These are phyloP conservation scores for Lobophora halterata DNA, from an alignment of 2,888 invertebrate genomes.

Conservation along the genomic window DNA sequence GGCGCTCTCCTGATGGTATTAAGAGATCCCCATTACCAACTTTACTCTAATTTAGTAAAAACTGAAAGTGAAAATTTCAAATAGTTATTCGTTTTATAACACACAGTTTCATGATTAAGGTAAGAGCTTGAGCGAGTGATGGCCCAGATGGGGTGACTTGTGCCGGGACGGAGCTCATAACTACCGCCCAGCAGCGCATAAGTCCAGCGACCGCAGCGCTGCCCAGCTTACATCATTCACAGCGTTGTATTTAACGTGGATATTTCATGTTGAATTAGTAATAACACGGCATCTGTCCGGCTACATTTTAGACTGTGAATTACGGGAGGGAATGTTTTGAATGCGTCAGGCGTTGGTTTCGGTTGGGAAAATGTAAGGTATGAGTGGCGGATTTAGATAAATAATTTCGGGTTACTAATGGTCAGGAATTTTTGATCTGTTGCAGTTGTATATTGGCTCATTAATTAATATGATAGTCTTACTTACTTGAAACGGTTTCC, in stretches of 20 bases:
- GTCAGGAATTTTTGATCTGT: conserved; percentile 1
- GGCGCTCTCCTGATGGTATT: too few relatives aligned
- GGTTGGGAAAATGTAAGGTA: conserved; percentile 11
- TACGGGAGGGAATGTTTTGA: conserved; percentile 31
- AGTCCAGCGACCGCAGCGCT: conserved; percentile 65
- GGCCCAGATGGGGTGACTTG: conserved; percentile 66
- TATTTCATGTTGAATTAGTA: conserved; percentile 38
- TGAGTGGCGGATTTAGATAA: conserved; percentile 1
- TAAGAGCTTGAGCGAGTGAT: conserved; percentile 52
- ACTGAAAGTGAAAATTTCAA: conserved; percentile 12
- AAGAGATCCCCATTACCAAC: too few relatives aligned
- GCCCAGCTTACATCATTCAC: conserved; percentile 55
- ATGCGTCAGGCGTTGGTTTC: conserved; percentile 28
- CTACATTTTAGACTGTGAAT: conserved; percentile 33
- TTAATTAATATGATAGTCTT: too few relatives aligned
- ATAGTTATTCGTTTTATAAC: conserved; percentile 21
- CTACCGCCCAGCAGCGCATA: conserved; percentile 67
- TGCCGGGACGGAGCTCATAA: conserved; percentile 62
- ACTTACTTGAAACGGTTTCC: too few relatives aligned
- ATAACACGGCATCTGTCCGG: conserved; percentile 33
- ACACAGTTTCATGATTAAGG: conserved; percentile 40
- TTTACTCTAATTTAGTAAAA: too few relatives aligned
- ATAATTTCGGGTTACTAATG: not conserved
- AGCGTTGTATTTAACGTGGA: conserved; percentile 47
- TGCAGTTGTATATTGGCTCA: too few relatives aligned